phyloP scores from a whole-genome alignment of 2,113 vertebrate species.

The Etheostoma cragini region DNA sequence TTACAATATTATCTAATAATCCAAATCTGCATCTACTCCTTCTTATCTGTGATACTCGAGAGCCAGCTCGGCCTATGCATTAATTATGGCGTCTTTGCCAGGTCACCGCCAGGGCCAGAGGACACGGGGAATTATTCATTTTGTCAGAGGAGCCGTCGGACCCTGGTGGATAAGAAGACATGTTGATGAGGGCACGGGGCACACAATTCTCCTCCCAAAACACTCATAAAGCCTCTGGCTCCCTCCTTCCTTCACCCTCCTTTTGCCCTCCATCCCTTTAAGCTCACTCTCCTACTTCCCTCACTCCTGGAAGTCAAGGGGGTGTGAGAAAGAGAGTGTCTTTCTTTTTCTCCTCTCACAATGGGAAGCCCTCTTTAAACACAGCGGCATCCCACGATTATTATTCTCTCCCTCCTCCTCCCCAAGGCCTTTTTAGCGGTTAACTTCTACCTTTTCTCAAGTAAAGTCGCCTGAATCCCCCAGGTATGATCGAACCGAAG shows the following conservation, averaged over 20 bases:
- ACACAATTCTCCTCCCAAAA: conserved; percentile 49
- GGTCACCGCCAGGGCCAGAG: conserved; percentile 72
- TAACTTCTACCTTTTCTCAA: conserved; percentile 50
- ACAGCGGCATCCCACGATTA: conserved; percentile 63
- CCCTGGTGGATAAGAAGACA: conserved; percentile 61
- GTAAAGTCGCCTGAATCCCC: conserved; percentile 64
- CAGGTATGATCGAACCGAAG: conserved; percentile 14
- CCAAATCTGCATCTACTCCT: conserved; percentile 60
- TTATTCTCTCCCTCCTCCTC: conserved; percentile 64
- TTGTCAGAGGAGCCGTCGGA: conserved; percentile 52
- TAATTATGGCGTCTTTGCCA: conserved; percentile 69
- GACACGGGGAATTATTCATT: conserved; percentile 81
- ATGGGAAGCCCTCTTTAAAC: conserved; percentile 64
- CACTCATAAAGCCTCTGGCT: conserved; percentile 35
- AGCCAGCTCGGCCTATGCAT: conserved; percentile 57
- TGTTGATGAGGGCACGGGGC: conserved; percentile 69
- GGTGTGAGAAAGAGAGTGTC: conserved; percentile 40
- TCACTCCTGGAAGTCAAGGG: conserved; percentile 68
- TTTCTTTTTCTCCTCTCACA: conserved; percentile 55
- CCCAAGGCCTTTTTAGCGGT: conserved; percentile 68
- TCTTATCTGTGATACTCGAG: conserved; percentile 44
- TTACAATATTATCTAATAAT: conserved; percentile 65
- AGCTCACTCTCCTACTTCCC: conserved; percentile 26
- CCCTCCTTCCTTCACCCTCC: conserved; percentile 22
- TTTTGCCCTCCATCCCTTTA: conserved; percentile 40